Conservation (phyloP, 2,888 invertebrate genomes). For the Agrotis clavis region DNA sequence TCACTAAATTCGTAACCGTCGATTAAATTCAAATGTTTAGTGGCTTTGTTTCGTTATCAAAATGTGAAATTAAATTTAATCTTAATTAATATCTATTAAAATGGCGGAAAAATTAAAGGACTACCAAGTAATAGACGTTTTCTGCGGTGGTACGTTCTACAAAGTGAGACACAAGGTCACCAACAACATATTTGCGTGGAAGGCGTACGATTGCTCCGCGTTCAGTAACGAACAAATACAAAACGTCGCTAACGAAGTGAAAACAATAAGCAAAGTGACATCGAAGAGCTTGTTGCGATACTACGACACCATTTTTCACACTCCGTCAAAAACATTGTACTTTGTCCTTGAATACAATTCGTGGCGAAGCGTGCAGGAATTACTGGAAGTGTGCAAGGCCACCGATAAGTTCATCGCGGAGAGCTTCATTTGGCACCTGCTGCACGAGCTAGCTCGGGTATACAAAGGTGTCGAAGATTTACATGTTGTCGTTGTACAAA, state of each 20-base stretch:
- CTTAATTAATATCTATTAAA: conserved; percentile 59
- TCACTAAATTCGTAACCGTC: conserved; percentile 83
- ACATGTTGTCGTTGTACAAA: conserved; percentile 76
- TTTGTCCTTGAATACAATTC: conserved; percentile 86
- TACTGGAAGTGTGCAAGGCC: conserved; percentile 78
- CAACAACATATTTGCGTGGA: conserved; percentile 89
- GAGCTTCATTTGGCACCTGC: conserved; percentile 84
- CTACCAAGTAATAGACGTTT: conserved; percentile 89
- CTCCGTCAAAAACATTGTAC: conserved; percentile 87
- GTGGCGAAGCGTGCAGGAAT: conserved; percentile 83
- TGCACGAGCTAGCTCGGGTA: conserved; percentile 82
- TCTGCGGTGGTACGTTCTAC: conserved; percentile 88
- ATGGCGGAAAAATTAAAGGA: conserved; percentile 87
- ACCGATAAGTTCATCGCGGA: conserved; percentile 81
- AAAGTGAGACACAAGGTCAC: conserved; percentile 90
- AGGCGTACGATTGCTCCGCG: conserved; percentile 86
- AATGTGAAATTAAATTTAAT: conserved; percentile 79
- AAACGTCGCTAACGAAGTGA: conserved; percentile 85
- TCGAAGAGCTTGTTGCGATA: conserved; percentile 83
- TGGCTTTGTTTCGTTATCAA: conserved; percentile 86
- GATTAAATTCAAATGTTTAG: conserved; percentile 79
- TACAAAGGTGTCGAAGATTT: conserved; percentile 78
- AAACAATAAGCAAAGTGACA: conserved; percentile 82
- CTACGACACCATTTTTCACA: conserved; percentile 87
- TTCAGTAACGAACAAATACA: conserved; percentile 86